Evolutionary conservation across 2,113 vertebrate species (phyloP).

Genomic region (Chascanopsetta lugubris): DNA sequence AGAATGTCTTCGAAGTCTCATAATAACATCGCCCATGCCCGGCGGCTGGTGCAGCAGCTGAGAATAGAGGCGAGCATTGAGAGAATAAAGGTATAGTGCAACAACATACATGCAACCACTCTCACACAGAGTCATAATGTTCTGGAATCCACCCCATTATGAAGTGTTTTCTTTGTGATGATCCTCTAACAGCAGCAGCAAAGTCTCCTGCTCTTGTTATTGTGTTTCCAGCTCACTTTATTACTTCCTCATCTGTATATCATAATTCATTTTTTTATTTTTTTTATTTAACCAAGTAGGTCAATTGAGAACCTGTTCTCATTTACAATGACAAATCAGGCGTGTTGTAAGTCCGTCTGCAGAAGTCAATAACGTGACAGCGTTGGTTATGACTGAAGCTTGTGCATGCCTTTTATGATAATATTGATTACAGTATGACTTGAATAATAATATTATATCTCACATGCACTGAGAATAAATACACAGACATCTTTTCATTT

Average conservation of each 20-base stretch:
- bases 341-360: too few species aligned
- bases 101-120: background rate
- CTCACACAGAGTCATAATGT: background rate
- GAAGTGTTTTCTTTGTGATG: background rate
- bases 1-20: slow-evolving; percentile 92
- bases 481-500: background rate
- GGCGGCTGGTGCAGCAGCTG: slow-evolving; percentile 91
- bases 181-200: background rate
- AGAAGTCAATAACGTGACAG: too few species aligned
- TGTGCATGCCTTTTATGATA: too few species aligned
- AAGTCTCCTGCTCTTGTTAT: background rate
- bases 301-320: too few species aligned
- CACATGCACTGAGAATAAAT: background rate
- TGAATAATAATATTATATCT: background rate
- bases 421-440: too few species aligned
- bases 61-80: slow-evolving; percentile 91
- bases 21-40: slow-evolving; percentile 88
- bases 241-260: background rate
- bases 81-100: slow-evolving; percentile 90
- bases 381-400: too few species aligned
- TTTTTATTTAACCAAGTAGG: too few species aligned
- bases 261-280: too few species aligned
- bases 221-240: background rate
- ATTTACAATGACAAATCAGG: background rate
- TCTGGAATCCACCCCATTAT: background rate